Evolutionary conservation across 2,113 vertebrate species (phyloP).

Genomic region (Alethe diademata): DNA sequence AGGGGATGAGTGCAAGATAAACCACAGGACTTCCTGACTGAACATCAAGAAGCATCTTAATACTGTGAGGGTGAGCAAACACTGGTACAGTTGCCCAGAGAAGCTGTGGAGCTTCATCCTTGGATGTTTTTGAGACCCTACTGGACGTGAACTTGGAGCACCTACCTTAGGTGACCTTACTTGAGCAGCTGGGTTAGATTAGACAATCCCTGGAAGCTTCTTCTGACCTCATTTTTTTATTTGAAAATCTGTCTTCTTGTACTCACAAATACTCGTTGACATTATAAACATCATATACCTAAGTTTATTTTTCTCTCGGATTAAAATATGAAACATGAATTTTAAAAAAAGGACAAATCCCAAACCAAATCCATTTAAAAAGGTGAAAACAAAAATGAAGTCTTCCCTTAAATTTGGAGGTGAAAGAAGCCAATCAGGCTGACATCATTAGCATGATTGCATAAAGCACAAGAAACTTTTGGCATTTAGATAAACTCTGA

Average conservation of each 20-base stretch:
- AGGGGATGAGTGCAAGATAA: neutral
- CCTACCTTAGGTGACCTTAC: neutral
- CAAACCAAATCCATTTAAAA: neutral
- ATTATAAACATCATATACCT: neutral
- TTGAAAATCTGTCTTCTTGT: neutral
- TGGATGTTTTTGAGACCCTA: neutral
- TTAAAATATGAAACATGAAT: neutral
- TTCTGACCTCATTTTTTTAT: neutral
- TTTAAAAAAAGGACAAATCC: neutral
- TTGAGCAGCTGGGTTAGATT: neutral
- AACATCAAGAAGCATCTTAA: neutral
- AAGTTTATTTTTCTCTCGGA: neutral
- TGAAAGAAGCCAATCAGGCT: neutral
- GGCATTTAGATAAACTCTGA: neutral
- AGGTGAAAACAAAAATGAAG: neutral
- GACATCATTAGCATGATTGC: neutral
- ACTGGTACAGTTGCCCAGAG: neutral
- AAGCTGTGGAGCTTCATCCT: neutral
- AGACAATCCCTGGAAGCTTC: neutral
- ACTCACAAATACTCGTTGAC: neutral
- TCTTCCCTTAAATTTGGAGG: neutral
- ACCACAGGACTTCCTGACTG: neutral
- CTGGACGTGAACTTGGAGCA: neutral
- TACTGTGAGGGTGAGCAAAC: neutral
- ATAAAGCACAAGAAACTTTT: neutral